Percentiles rank a stretch among this genome's conserved stretches.
These are phyloP conservation scores for Muscicapa adusta DNA, from an alignment of 2,113 vertebrate species.

Conservation along the genomic window DNA sequence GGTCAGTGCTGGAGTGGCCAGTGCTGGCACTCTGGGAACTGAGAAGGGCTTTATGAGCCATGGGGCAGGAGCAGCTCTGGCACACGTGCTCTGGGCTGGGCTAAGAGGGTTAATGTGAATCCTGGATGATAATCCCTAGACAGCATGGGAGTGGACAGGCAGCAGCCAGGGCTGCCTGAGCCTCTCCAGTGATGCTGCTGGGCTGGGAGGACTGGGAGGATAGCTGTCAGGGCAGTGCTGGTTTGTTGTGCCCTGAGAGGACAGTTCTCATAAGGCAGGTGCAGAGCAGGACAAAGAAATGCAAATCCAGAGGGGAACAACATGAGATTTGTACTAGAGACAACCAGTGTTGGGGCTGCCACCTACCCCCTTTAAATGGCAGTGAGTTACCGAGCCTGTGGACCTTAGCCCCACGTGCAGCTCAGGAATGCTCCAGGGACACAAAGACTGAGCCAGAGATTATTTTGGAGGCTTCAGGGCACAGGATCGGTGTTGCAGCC, in stretches of 20 bases:
- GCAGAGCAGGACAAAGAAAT: not conserved
- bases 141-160: not conserved
- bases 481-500: not conserved
- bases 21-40: not conserved
- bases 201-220: not conserved
- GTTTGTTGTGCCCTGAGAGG: not conserved
- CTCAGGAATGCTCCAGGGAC: not conserved
- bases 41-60: not conserved
- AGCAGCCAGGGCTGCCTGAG: not conserved
- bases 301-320: not conserved
- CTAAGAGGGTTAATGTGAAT: not conserved
- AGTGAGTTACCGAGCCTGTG: not conserved
- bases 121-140: not conserved
- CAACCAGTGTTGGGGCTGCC: not conserved
- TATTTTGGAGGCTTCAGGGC: not conserved
- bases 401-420: not conserved
- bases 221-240: not conserved
- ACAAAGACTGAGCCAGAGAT: not conserved
- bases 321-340: not conserved
- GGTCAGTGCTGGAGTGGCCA: not conserved
- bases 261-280: not conserved
- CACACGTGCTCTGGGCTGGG: not conserved
- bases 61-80: not conserved
- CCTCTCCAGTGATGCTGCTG: not conserved
- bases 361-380: accelerated